Evolutionary conservation across 2,888 invertebrate species (phyloP), one percentile per base, ranked within the genome.

Genomic region (Heliconius aoede): DNA sequence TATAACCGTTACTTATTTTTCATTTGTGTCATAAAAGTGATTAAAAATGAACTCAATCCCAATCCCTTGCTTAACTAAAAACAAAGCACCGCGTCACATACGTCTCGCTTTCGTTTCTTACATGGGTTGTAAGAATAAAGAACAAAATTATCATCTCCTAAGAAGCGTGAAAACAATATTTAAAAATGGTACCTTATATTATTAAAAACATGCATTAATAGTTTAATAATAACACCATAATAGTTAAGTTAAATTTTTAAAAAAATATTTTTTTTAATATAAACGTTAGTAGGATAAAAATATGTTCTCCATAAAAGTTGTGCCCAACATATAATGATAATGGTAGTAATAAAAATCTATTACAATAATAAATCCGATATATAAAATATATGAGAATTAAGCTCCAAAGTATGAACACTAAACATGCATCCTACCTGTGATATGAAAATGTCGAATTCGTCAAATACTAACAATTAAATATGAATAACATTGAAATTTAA

Each of bases 141-240:
- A 71, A 74, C 32, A 51, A 69, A 60, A 68, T 46, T 46, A 55
- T 55, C 7, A 69, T 13, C 18, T 40, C 72, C 60, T 72, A 72
- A 24, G 32, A 72, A 72, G 72, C 72, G 58, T 72, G 40, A 72
- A 72, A 72, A 58, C 58, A 72, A 60, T 60, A 58, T 61, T 36
- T 26, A 72, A 72, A 58, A 61, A 28, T 18, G 46, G 30, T 72
- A 24, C 28, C 36, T 36, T 72, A 71, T 24, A 61, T 60, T 26
- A 51, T 69, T 51, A 15, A 61, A 74, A 71, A 58, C 75, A 76
- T 76, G 75, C 75, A 75, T 75, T 75, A 75, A 58, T 67, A 67
- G 30, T 32, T 46, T 32, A 55, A 55, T n/a, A n/a, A 55, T 55
- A 62, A 72, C 72, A 72, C 72, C 72, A 72, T 72, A 24, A 72